These are phyloP conservation scores for Dasyornis broadbenti DNA, from an alignment of 2,113 vertebrate genomes.

Conservation along the genomic window DNA sequence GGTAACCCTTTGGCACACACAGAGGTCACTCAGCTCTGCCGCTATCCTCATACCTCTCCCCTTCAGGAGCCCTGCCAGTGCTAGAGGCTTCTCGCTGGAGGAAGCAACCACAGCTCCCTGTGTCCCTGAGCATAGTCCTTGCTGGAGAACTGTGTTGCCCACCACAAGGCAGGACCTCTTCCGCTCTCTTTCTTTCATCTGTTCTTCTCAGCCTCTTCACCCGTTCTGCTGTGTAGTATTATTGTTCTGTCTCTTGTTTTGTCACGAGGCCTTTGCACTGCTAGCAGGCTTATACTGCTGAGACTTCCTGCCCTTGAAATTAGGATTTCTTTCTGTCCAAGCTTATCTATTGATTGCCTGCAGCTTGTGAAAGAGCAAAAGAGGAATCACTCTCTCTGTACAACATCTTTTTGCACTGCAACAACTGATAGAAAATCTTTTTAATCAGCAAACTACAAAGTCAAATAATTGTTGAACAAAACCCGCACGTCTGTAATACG, in stretches of 20 bases:
- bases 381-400: background rate
- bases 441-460: background rate
- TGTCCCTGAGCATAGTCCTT: background rate
- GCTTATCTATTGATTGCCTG: background rate
- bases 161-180: background rate
- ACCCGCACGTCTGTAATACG: background rate
- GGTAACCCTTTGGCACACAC: background rate
- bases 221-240: background rate
- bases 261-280: rapidly evolving
- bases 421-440: background rate
- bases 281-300: background rate
- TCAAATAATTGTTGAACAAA: background rate
- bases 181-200: background rate
- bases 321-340: background rate
- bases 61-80: background rate
- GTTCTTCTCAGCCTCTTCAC: background rate
- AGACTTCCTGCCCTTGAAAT: background rate
- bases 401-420: background rate
- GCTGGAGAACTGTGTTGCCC: background rate
- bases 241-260: background rate
- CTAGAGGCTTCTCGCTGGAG: background rate
- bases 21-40: background rate
- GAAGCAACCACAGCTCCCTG: background rate
- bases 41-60: background rate
- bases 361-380: background rate